A percentile compares a stretch with the other conserved stretches of the same genome.
Evolutionary conservation across 2,113 vertebrate species (phyloP).

Genomic region (Oreocharis arfaki): DNA sequence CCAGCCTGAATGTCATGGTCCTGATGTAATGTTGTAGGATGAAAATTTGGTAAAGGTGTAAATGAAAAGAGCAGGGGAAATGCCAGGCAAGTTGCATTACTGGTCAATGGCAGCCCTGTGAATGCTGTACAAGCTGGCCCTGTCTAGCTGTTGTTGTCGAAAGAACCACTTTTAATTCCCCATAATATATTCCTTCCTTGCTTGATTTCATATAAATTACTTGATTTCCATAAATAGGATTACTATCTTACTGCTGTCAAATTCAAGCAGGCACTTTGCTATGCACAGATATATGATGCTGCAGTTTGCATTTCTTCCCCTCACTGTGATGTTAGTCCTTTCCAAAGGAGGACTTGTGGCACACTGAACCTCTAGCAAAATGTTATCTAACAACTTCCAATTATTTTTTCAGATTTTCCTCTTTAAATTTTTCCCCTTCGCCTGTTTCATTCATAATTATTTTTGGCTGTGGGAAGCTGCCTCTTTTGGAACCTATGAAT

Average conservation of each 20-base stretch:
- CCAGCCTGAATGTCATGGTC: not conserved
- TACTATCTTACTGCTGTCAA: not conserved
- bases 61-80: not conserved
- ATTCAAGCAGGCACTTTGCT: not conserved
- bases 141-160: not conserved
- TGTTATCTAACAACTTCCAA: not conserved
- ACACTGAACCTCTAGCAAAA: not conserved
- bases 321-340: not conserved
- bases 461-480: slow-evolving; percentile 13
- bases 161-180: not conserved
- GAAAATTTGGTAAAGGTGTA: not conserved
- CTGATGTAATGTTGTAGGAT: not conserved
- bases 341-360: not conserved
- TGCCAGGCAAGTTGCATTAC: not conserved
- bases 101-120: not conserved
- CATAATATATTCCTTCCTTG: not conserved
- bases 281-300: not conserved
- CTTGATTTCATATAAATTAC: not conserved
- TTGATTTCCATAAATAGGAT: not conserved
- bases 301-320: not conserved
- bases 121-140: not conserved
- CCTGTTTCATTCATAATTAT: not conserved
- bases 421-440: not conserved
- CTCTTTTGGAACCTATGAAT: not conserved
- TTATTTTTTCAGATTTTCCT: slow-evolving; percentile 30